A percentile compares a stretch with the other conserved stretches of the same genome.
Evolutionary conservation across 2,797 vertebrate species (phyloP).

Genomic region (Sparidentex hasta): DNA sequence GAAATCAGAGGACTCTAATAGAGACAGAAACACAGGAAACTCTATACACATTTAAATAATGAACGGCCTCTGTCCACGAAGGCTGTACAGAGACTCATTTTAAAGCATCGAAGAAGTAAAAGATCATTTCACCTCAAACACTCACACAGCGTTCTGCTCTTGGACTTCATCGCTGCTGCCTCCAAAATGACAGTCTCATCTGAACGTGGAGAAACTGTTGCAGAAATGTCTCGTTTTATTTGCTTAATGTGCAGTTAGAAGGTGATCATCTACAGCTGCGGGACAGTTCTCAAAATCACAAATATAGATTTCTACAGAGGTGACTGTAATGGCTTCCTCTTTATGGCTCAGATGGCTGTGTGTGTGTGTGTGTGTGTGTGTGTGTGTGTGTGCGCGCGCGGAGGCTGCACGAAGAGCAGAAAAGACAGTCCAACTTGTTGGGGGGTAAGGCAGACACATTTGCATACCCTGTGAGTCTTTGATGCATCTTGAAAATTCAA

Average conservation of each 20-base stretch:
- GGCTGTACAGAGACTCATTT: background rate
- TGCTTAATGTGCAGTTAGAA: background rate
- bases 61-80: background rate
- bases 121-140: background rate
- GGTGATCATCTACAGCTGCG: conserved; percentile 32
- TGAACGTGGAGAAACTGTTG: background rate
- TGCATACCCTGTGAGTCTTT: conserved; percentile 88
- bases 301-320: conserved; percentile 57
- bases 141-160: background rate
- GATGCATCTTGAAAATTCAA: conserved; percentile 88
- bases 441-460: conserved; percentile 84
- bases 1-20: conserved; percentile 1
- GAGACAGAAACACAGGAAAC: background rate
- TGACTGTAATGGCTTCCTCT: conserved; percentile 66
- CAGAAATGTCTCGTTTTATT: conserved; percentile 23
- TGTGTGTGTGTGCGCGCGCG: background rate
- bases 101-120: background rate
- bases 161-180: conserved; percentile 4
- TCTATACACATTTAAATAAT: background rate
- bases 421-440: conserved; percentile 85
- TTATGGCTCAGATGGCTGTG: conserved; percentile 56
- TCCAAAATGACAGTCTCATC: conserved; percentile 17
- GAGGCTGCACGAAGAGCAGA: conserved; percentile 59
- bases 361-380: background rate
- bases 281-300: conserved; percentile 47